phyloP scores from a whole-genome alignment of 1,140 invertebrate genomes.

The Hylaeus volcanicus region DNA sequence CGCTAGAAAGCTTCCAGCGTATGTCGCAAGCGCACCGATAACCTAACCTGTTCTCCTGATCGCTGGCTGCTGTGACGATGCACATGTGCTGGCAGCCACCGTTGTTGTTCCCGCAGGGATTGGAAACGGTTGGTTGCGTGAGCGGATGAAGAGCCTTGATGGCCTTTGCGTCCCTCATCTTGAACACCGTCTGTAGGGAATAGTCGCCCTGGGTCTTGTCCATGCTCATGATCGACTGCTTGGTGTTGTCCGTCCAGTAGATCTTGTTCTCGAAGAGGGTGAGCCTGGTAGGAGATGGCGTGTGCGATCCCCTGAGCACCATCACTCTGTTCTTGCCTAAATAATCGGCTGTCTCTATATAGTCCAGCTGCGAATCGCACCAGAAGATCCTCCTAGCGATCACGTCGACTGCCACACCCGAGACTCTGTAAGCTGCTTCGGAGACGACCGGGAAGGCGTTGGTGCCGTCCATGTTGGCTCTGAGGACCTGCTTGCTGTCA shows the following conservation, averaged over 20 bases:
- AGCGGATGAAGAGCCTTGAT: conserved; percentile 91
- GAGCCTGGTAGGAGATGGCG: conserved; percentile 92
- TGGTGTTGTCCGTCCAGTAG: conserved; percentile 97
- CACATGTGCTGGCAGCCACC: conserved; percentile 98
- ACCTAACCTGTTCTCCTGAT: conserved; percentile 89
- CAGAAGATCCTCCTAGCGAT: conserved; percentile 95
- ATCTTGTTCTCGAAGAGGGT: conserved; percentile 94
- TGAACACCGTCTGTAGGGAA: conserved; percentile 90
- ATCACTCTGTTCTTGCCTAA: conserved; percentile 90
- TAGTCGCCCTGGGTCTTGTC: conserved; percentile 92
- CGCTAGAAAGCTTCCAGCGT: conserved; percentile 89
- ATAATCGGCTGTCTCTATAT: conserved; percentile 98
- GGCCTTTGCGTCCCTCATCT: conserved; percentile 89
- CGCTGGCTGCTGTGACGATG: conserved; percentile 90
- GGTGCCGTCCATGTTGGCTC: conserved; percentile 96
- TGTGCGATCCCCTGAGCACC: conserved; percentile 90
- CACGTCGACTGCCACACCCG: conserved; percentile 92
- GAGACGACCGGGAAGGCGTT: conserved; percentile 90
- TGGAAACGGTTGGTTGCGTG: conserved; percentile 88
- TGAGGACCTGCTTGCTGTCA: conserved; percentile 92
- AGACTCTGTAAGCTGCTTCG: conserved; percentile 94
- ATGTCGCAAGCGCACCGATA: conserved; percentile 97
- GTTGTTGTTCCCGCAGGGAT: conserved; percentile 95
- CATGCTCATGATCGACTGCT: conserved; percentile 95
- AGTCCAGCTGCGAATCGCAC: conserved; percentile 97